phyloP scores from a whole-genome alignment of 2,113 vertebrate species.

The Plestiodon gilberti region DNA sequence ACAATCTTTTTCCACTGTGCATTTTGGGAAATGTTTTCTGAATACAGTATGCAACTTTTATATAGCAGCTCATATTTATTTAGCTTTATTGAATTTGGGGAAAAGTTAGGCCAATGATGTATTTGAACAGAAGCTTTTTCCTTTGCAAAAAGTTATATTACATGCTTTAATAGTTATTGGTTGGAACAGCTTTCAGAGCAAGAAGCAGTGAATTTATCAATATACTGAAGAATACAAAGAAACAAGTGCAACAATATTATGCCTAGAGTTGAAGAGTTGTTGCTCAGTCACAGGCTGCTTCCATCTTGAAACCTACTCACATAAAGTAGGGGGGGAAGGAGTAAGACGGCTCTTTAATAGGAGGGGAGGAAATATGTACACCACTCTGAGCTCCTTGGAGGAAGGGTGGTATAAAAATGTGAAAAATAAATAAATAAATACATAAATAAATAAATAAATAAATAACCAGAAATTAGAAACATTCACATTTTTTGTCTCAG shows the following conservation, averaged over 20 bases:
- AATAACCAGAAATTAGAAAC: slow-evolving; percentile 6
- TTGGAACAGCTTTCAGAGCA: slow-evolving; percentile 25
- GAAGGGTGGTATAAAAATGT: slow-evolving; percentile 2
- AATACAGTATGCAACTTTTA: slow-evolving; percentile 44
- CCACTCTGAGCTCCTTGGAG: too few relatives aligned
- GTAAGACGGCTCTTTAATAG: too few relatives aligned
- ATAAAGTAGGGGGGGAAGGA: not conserved
- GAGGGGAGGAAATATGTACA: too few relatives aligned
- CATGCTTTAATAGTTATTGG: slow-evolving; percentile 19
- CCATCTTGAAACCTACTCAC: slow-evolving; percentile 7
- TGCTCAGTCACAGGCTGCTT: not conserved
- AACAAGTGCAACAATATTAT: slow-evolving; percentile 3
- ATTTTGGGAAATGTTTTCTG: slow-evolving; percentile 19
- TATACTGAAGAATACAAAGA: not conserved
- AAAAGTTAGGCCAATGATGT: not conserved
- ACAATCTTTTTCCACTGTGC: slow-evolving; percentile 10
- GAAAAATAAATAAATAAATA: too few relatives aligned
- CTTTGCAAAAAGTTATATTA: not conserved
- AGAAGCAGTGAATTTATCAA: not conserved
- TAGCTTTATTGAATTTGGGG: slow-evolving; percentile 26
- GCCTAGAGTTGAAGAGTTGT: not conserved
- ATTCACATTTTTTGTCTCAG: not conserved
- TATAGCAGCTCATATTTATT: not conserved
- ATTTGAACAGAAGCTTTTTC: not conserved
- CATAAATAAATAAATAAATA: too few relatives aligned